A percentile compares a stretch with the other conserved stretches of the same genome.
These are phyloP conservation scores for Boloria euphrosyne DNA, from an alignment of 2,888 invertebrate species.

Conservation along the genomic window DNA sequence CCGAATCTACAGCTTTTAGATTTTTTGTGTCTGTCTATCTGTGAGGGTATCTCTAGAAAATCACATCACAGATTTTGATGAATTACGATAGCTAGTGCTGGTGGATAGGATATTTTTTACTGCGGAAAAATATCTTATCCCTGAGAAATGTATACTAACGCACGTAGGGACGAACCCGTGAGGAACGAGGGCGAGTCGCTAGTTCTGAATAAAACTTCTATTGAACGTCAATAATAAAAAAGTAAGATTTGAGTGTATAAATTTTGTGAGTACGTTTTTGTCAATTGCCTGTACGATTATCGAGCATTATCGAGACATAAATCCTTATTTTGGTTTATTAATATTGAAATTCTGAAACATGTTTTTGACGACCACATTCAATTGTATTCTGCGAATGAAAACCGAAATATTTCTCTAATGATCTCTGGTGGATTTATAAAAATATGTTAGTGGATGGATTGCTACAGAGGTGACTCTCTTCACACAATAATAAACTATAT, in stretches of 20 bases:
- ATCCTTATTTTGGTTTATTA: constrained; percentile 43
- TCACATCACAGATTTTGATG: too few species aligned
- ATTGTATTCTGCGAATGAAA: constrained; percentile 75
- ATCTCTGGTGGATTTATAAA: constrained; percentile 66
- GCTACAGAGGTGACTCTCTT: constrained; percentile 72
- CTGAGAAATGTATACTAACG: too few species aligned
- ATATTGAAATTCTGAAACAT: constrained; percentile 71
- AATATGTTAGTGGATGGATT: constrained; percentile 67
- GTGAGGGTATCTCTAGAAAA: too few species aligned
- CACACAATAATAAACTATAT: constrained; percentile 80
- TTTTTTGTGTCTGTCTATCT: too few species aligned
- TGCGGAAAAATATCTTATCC: too few species aligned
- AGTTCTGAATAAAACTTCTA: not conserved
- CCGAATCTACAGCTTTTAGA: too few species aligned
- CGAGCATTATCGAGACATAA: constrained; percentile 13
- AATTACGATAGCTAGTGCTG: too few species aligned
- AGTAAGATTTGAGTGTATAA: not conserved
- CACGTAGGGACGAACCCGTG: too few species aligned
- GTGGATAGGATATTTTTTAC: too few species aligned
- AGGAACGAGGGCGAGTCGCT: too few species aligned
- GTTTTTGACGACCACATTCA: constrained; percentile 75
- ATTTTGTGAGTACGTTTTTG: constrained; percentile 10
- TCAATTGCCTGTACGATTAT: constrained; percentile 14
- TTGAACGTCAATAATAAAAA: not conserved
- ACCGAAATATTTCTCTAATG: constrained; percentile 74